Base-by-base conservation (phyloP, 2,797 vertebrate species). In the Aeoliscus strigatus region DNA sequence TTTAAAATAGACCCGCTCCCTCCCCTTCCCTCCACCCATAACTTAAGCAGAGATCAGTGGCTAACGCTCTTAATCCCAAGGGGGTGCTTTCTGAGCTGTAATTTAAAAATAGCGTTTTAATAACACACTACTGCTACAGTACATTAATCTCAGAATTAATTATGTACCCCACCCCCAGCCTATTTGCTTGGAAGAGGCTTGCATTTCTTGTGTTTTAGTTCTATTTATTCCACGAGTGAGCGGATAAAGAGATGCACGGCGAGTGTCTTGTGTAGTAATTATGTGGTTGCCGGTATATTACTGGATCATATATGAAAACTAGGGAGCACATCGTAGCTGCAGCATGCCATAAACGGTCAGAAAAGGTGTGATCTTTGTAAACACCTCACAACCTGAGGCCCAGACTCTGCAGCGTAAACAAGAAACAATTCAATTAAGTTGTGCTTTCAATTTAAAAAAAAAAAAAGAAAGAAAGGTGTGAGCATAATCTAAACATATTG, bases 101-200 rank as follows among this genome's bases (percentile, higher is more conserved):
- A 88, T 89, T 88, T 87, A 85, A 86, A 89, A 88, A 89, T 86
- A 88, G 86, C 80, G 79, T 84, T 87, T 89, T 87, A 88, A 89
- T 87, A 88, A 89, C 83, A 88, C 83, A 85, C 84, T 81, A 87
- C 77, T 77, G 80, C 83, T 82, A 86, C 84, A 87, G 82, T 83
- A 85, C 84, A 87, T 88, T 88, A 86, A 87, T 87, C 86, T 87
- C 83, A 82, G 85, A 86, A 88, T 87, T 85, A 86, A 87, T 85
- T 85, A 87, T 86, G 81, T 66, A 79, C 81, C 83, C 86, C 81
- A 75, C 80, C 82, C 82, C 82, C 77, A 75, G 78, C 75, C 79
- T 83, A 79, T 86, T 86, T 86, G 82, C 81, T 84, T 83, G 78
- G 81, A 85, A 85, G 82, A 76, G 66, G 79, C 77, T 14, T 67